Evolutionary conservation across 35 echinoderm and acorn worm genomes (phyloP).

Genomic region (Anneissia japonica): DNA sequence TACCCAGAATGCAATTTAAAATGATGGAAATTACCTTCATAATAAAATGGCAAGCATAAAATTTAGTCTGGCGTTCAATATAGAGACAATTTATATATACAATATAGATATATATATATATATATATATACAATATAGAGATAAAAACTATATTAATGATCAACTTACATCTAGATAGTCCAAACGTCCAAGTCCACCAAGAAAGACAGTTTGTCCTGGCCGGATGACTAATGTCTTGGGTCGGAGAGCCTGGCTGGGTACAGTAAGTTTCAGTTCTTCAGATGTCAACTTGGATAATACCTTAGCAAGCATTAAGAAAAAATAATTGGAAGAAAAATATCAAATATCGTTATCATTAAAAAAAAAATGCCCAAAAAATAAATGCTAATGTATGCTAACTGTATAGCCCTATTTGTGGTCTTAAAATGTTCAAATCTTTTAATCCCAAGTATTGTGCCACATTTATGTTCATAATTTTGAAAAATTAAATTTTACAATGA

Average conservation of each 20-base stretch:
- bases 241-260: constrained; percentile 43
- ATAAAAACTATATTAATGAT: neutral
- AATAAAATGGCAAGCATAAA: too few relatives aligned
- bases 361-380: neutral
- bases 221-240: constrained; percentile 68
- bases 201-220: constrained; percentile 76
- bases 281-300: constrained; percentile 74
- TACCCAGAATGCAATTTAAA: too few relatives aligned
- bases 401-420: too few relatives aligned
- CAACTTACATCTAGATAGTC: constrained; percentile 76
- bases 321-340: neutral
- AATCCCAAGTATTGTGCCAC: too few relatives aligned
- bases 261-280: constrained; percentile 60
- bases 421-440: too few relatives aligned
- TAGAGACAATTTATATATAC: too few relatives aligned
- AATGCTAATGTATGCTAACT: neutral
- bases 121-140: neutral
- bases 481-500: too few relatives aligned
- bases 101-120: too few relatives aligned
- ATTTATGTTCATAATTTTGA: too few relatives aligned
- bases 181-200: constrained; percentile 80
- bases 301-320: constrained; percentile 34
- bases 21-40: too few relatives aligned
- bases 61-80: too few relatives aligned
- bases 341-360: neutral